These are phyloP conservation scores for Calcarius lapponicus DNA, from an alignment of 2,797 vertebrate species.

Conservation along the genomic window DNA sequence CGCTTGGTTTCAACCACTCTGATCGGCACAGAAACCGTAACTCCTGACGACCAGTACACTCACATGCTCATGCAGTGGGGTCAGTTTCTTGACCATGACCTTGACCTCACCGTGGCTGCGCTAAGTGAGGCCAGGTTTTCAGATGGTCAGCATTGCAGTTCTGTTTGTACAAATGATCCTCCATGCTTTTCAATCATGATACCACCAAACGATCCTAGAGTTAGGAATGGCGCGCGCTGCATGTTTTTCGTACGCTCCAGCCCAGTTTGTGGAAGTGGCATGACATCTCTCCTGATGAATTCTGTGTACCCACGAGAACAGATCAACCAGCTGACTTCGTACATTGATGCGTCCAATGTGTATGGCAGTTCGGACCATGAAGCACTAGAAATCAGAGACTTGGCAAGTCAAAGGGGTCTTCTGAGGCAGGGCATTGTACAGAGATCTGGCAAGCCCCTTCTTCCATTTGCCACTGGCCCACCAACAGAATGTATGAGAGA, in stretches of 20 bases:
- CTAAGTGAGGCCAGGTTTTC: conserved; percentile 97
- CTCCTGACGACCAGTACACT: conserved; percentile 90
- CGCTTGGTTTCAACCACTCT: conserved; percentile 91
- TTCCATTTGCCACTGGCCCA: conserved; percentile 94
- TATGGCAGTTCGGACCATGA: conserved; percentile 93
- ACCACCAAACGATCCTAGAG: conserved; percentile 90
- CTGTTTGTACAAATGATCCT: conserved; percentile 91
- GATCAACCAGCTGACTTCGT: conserved; percentile 97
- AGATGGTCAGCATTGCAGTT: conserved; percentile 91
- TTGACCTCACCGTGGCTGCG: conserved; percentile 92
- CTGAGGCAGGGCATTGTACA: conserved; percentile 95
- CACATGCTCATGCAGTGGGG: conserved; percentile 99
- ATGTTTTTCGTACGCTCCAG: conserved; percentile 98
- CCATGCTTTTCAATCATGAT: conserved; percentile 95
- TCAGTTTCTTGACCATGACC: conserved; percentile 96
- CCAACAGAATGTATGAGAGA: conserved; percentile 98
- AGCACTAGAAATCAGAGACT: conserved; percentile 88
- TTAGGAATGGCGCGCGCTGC: conserved; percentile 86
- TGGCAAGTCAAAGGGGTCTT: conserved; percentile 94
- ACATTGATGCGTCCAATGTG: conserved; percentile 95
- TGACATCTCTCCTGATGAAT: conserved; percentile 98
- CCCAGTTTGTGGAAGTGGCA: conserved; percentile 95
- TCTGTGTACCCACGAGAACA: conserved; percentile 96
- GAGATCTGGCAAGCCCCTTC: conserved; percentile 92
- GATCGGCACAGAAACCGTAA: conserved; percentile 90